Evolutionary conservation across 2,797 vertebrate species (phyloP), one percentile per base, ranked within the genome.

Genomic region (Labeo calbasu): DNA sequence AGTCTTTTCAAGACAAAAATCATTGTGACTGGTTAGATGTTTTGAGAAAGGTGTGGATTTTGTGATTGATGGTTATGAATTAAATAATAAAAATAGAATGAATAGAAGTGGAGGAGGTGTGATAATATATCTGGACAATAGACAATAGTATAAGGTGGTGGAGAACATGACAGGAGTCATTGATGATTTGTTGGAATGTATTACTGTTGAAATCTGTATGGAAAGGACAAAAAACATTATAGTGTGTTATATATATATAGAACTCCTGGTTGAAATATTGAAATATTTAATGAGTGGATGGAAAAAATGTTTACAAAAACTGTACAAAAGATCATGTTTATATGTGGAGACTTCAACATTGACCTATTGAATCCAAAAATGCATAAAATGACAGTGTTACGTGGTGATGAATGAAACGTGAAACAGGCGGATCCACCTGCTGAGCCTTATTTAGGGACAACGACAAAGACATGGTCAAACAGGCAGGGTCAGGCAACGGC

Each of bases 381-480:
- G 50, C 50, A 51, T 5, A 51, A 51, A 17, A 1, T 51, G 50
- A 51, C 50, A 51, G 50, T 32, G 28, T 2, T 32, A 32, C 28
- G 28, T 32, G 28, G 28, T 32, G 28, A 32, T 32, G 28, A 32
- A 32, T 32, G 28, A 32, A 32, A 32, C 28, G 28, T 32, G 28
- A 32, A 32, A 32, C 28, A 32, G 28, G 28, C 28, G 28, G 28
- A 32, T 32, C 28, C 28, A 32, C 28, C 28, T 28, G 28, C 28
- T 28, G 28, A 1, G 2, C 1, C 28, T 1, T 1, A 28, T 1
- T 28, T 1, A 28, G 2, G 1, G 28, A 28, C n/a, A n/a, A n/a
- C n/a, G n/a, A 2, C 1, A 1, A 2, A 28, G 28, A 28, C 1
- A 2, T 2, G 28, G 2, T 1, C 28, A 2, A 2, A 28, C 2